Percentiles rank a stretch among this genome's conserved stretches.
These are phyloP conservation scores for Marronus borbonicus DNA, from an alignment of 2,888 invertebrate genomes.

Conservation along the genomic window DNA sequence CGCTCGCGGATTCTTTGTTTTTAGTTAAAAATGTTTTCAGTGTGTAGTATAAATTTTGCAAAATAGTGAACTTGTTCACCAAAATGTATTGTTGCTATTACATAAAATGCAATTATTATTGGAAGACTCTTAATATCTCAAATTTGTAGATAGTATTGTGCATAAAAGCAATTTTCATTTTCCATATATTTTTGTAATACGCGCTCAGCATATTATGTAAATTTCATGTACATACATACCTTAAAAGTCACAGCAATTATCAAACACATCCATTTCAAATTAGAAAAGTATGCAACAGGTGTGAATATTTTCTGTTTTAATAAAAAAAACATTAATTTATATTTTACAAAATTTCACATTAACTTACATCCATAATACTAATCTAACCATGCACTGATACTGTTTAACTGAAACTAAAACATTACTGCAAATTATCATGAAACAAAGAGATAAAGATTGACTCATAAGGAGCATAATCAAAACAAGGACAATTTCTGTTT, in stretches of 20 bases:
- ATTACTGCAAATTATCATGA: conserved; percentile 28
- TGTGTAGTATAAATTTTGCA: too few relatives aligned
- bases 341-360: not conserved
- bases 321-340: conserved; percentile 9
- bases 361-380: conserved; percentile 39
- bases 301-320: conserved; percentile 35
- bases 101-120: too few relatives aligned
- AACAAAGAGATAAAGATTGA: conserved; percentile 45
- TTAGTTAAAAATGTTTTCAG: too few relatives aligned
- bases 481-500: conserved; percentile 38
- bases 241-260: conserved; percentile 29
- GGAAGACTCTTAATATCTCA: too few relatives aligned
- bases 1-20: too few relatives aligned
- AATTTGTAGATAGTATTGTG: too few relatives aligned
- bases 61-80: too few relatives aligned
- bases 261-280: conserved; percentile 32
- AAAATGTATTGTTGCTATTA: too few relatives aligned
- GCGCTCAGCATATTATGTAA: too few relatives aligned
- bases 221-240: conserved; percentile 3
- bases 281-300: conserved; percentile 35
- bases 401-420: not conserved
- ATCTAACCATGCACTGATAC: not conserved
- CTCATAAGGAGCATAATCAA: conserved; percentile 12
- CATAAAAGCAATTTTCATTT: too few relatives aligned
- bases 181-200: too few relatives aligned